phyloP scores from a whole-genome alignment of 2,888 invertebrate genomes.

The Piscicola geometra region DNA sequence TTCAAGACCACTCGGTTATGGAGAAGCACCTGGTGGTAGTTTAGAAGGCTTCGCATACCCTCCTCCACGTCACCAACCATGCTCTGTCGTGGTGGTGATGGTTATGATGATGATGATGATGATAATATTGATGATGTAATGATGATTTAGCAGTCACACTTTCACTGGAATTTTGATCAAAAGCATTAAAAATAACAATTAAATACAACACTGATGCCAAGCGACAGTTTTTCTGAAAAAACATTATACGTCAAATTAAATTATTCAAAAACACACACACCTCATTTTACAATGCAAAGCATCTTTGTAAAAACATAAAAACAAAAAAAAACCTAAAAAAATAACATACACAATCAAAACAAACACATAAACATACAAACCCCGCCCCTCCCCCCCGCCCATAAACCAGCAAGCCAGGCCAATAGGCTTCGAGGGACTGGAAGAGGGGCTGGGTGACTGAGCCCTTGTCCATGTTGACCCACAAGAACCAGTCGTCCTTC shows the following conservation, averaged over 20 bases:
- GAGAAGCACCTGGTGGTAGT: constrained; percentile 81
- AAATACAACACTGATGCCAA: too few relatives aligned
- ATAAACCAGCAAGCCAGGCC: constrained; percentile 81
- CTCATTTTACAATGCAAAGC: too few relatives aligned
- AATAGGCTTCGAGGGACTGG: constrained; percentile 94
- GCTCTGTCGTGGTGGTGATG: constrained; percentile 53
- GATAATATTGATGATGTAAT: too few relatives aligned
- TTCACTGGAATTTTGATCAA: too few relatives aligned
- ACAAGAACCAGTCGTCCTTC: constrained; percentile 95
- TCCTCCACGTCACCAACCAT: constrained; percentile 75
- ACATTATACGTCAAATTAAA: too few relatives aligned
- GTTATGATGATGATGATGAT: too few relatives aligned
- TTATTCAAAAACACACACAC: too few relatives aligned
- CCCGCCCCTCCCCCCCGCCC: background rate
- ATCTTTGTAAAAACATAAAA: background rate
- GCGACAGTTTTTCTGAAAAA: too few relatives aligned
- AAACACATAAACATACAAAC: background rate
- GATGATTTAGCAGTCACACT: too few relatives aligned
- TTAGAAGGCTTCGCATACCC: constrained; percentile 86
- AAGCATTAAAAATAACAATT: too few relatives aligned
- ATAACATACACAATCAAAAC: background rate
- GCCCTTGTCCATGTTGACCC: constrained; percentile 97
- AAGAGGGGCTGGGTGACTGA: constrained; percentile 94
- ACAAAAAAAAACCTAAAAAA: background rate
- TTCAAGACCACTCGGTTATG: too few relatives aligned